Conservation (phyloP, 2,113 vertebrate species). For the Tenrec ecaudatus region DNA sequence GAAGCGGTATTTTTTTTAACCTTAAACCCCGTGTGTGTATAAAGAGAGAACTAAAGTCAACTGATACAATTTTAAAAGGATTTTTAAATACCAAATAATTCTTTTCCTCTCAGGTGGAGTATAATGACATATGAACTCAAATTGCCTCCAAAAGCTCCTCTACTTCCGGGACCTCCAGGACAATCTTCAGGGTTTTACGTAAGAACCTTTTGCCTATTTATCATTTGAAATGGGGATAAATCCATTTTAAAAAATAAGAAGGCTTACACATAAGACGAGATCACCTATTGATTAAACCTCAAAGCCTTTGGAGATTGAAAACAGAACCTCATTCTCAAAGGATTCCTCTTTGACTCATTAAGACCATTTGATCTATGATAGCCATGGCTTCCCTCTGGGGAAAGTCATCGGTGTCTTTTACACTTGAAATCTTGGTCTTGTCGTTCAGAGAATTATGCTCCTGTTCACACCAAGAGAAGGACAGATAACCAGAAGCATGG, state of each 20-base stretch:
- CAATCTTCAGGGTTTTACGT: conserved; percentile 94
- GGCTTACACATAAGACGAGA: not conserved
- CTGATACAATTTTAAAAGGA: conserved; percentile 50
- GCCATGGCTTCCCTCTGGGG: conserved; percentile 42
- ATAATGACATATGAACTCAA: conserved; percentile 99
- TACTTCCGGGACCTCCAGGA: conserved; percentile 92
- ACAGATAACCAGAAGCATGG: conserved; percentile 9
- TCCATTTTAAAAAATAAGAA: not conserved
- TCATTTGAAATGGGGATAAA: not conserved
- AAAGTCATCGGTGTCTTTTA: conserved; percentile 59
- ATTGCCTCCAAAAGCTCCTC: conserved; percentile 93
- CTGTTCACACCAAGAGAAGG: conserved; percentile 34
- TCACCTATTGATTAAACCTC: conserved; percentile 34
- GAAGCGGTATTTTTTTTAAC: too few relatives aligned
- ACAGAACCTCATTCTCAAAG: conserved; percentile 49
- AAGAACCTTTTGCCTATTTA: conserved; percentile 61
- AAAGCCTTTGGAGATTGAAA: conserved; percentile 48
- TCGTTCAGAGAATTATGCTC: conserved; percentile 48
- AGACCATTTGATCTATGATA: conserved; percentile 46
- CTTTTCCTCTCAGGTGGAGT: conserved; percentile 92
- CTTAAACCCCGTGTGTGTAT: too few relatives aligned
- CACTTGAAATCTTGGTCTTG: conserved; percentile 58
- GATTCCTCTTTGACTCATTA: conserved; percentile 62
- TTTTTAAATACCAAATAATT: conserved; percentile 57
- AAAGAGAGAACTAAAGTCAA: not conserved